Evolutionary conservation across 2,113 vertebrate species (phyloP), one percentile per base, ranked within the genome.

Genomic region (Grammomys surdaster): DNA sequence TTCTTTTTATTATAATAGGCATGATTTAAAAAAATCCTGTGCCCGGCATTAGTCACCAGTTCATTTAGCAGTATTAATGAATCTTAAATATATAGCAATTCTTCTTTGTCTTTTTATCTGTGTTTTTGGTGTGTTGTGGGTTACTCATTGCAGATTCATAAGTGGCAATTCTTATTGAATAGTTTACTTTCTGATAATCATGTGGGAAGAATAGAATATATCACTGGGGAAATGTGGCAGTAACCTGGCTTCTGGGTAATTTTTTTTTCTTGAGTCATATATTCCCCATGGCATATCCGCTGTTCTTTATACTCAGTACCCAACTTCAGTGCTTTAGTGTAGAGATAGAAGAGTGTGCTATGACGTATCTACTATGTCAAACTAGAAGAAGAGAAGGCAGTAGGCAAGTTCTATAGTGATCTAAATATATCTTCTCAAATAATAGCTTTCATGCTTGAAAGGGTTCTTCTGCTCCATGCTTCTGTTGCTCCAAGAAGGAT

Each of bases 401-500:
- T 48, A 48, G 46, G 46, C 46, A 48, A 48, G 26, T 9, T 70
- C 5, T 2, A n/a, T 17, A 93, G 43, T 43, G 10, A 7, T 77
- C 31, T 76, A 54, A 80, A 69, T 65, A 54, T 3, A 91, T 87
- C 89, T 94, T 96, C 54, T 94, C 22, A 93, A 89, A 81, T 31
- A 84, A 84, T 88, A 72, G 7, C 28, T 87, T 24, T 76, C 72
- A 67, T 40, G 72, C 60, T 67, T 65, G 11, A 51, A 3, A 19
- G 3, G 10, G 56, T 10, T 60, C 17, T 36, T 88, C 69, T 63
- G 51, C 22, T 82, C 22, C 3, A 0, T 36, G 65, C 40, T 43
- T 87, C 51, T 81, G 12, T 77, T 36, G 0, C 40, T 16, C 75
- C 24, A 85, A 93, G 33, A 80, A 58, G 36, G 24, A 84, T 85